These are phyloP conservation scores for Thumatha senex DNA, from an alignment of 2,888 invertebrate species.

Conservation along the genomic window DNA sequence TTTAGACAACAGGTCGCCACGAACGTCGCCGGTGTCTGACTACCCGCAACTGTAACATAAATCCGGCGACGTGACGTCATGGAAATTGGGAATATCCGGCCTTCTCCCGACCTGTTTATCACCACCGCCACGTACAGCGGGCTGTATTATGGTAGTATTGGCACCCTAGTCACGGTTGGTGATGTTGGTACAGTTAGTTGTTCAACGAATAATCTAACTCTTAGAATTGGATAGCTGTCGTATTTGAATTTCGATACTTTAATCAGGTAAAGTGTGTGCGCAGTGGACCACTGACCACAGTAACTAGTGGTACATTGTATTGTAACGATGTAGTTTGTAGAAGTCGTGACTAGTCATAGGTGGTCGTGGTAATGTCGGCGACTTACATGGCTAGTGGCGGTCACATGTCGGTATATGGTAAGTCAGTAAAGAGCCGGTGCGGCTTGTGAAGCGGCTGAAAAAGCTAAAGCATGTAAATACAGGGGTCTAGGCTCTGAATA, in stretches of 20 bases:
- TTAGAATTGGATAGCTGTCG: conserved; percentile 3
- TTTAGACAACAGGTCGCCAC: conserved; percentile 44
- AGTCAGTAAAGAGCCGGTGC: too few relatives aligned
- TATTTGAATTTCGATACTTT: conserved; percentile 2
- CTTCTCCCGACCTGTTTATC: conserved; percentile 54
- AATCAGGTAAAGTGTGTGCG: neutral
- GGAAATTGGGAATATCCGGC: conserved; percentile 72
- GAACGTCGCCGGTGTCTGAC: conserved; percentile 34
- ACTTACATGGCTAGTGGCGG: too few relatives aligned
- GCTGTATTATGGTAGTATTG: conserved; percentile 46
- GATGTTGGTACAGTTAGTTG: conserved; percentile 43
- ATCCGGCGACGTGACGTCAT: conserved; percentile 48
- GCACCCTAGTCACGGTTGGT: conserved; percentile 44
- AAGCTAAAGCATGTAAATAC: too few relatives aligned
- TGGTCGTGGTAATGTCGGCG: too few relatives aligned
- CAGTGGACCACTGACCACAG: too few relatives aligned
- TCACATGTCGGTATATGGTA: too few relatives aligned
- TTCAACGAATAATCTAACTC: conserved; percentile 27
- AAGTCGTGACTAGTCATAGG: too few relatives aligned
- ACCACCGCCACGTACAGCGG: conserved; percentile 45
- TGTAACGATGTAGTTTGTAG: too few relatives aligned
- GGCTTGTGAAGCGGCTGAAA: too few relatives aligned
- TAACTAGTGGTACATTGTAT: too few relatives aligned
- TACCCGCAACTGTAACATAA: conserved; percentile 48
- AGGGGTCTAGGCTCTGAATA: too few relatives aligned